Base-by-base conservation (phyloP, 2,113 vertebrate species). In the Tor tambroides region DNA sequence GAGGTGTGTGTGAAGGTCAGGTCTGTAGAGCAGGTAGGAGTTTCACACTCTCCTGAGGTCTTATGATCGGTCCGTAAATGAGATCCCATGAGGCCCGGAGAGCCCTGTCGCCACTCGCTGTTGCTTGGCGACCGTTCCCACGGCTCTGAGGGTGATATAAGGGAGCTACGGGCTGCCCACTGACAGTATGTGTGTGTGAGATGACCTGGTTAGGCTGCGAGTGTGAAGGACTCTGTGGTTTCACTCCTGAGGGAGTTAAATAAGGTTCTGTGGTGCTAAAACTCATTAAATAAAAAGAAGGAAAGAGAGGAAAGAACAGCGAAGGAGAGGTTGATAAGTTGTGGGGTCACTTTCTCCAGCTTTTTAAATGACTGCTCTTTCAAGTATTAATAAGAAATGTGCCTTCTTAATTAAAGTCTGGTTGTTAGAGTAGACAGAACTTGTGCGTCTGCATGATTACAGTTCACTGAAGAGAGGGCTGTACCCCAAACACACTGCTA, bases 81-180 rank as follows among this genome's bases (percentile, higher is more conserved):
- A 95, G 93, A 92, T 94, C 93, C 91, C 92, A 85, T 80, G 92
- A 90, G 94, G 89, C 87, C 78, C 76, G 51, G 63, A 88, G 90
- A 93, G 92, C 91, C 90, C 92, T 92, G 93, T 93, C 93, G 91
- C 90, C 91, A 90, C 91, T 91, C 86, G 88, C 93, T 89, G 93
- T 93, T 93, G 93, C 94, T 92, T 91, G 85, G 94, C 92, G 93
- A 93, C 94, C 85, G 90, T 91, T 93, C 92, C 91, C 89, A 86
- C 89, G 91, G 92, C 91, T 90, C 86, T 32, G 51, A 83, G 72
- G 87, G 71, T 54, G 56, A 83, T 77, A 87, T 83, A 76, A 56
- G 69, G 78, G 65, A 59, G 85, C 78, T 81, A 59, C 32, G 54
- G 21, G 76, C 83, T 88, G 83, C 83, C 83, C 83, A 74, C 83